Conservation (phyloP, 2,797 vertebrate genomes). For the Smutsia gigantea region DNA sequence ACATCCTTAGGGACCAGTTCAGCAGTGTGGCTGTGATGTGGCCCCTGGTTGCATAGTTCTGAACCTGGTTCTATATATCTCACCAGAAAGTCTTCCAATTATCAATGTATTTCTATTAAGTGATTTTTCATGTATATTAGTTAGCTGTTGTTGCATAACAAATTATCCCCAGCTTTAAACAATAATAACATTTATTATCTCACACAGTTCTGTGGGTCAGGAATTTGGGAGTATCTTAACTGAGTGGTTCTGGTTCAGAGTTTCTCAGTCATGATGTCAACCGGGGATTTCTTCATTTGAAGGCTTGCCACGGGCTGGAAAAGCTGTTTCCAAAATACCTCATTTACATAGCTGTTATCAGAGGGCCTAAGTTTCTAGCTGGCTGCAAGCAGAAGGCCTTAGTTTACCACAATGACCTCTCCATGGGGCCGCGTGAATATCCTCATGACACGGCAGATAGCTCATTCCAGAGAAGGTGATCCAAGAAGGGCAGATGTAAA, state of each 20-base stretch:
- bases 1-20: neutral
- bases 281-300: neutral
- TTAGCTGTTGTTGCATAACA: neutral
- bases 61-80: neutral
- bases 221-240: neutral
- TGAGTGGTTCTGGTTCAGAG: neutral
- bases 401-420: neutral
- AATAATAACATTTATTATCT: neutral
- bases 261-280: neutral
- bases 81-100: neutral
- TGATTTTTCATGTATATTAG: neutral
- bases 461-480: neutral
- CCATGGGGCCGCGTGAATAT: neutral
- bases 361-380: neutral
- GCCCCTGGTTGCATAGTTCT: neutral
- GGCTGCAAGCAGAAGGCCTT: neutral
- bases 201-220: neutral
- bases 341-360: neutral
- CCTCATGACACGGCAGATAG: neutral
- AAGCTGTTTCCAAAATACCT: neutral
- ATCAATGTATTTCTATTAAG: neutral
- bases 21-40: neutral
- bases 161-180: neutral
- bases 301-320: neutral
- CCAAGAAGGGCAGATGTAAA: neutral